phyloP scores from a whole-genome alignment of 2,888 invertebrate species.

The Eristalis pertinax region DNA sequence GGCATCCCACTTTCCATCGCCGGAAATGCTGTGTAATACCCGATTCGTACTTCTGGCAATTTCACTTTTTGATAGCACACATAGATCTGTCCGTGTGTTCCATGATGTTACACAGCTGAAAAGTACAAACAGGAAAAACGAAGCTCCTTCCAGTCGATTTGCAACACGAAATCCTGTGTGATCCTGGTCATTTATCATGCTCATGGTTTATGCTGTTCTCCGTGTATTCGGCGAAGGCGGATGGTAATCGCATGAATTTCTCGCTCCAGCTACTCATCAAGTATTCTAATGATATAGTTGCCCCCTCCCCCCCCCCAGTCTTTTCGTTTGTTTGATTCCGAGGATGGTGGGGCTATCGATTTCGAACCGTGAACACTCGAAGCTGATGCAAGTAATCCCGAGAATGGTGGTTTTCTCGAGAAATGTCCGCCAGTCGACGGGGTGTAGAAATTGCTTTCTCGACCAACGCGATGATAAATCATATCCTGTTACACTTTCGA shows the following conservation, averaged over 20 bases:
- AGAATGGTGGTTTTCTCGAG: not conserved
- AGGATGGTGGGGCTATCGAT: not conserved
- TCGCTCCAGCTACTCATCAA: constrained; percentile 59
- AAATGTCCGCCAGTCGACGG: not conserved
- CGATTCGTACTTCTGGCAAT: constrained; percentile 53
- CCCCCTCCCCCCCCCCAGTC: too few species aligned
- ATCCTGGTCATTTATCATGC: constrained; percentile 67
- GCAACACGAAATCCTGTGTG: constrained; percentile 35
- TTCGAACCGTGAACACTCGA: not conserved
- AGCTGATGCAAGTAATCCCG: not conserved
- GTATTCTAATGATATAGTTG: constrained; percentile 64
- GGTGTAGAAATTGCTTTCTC: constrained; percentile 1
- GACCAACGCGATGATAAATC: not conserved
- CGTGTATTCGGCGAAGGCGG: constrained; percentile 24
- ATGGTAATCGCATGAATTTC: constrained; percentile 53
- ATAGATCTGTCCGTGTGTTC: constrained; percentile 2
- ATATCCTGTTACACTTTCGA: constrained; percentile 7
- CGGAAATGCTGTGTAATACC: constrained; percentile 49
- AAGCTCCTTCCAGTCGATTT: constrained; percentile 32
- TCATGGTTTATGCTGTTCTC: constrained; percentile 40
- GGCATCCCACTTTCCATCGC: not conserved
- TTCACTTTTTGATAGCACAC: constrained; percentile 26
- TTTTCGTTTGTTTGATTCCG: not conserved
- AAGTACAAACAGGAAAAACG: not conserved
- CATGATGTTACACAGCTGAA: not conserved